Evolutionary conservation across 2,113 vertebrate genomes (phyloP).

Genomic region (Chitala chitala): DNA sequence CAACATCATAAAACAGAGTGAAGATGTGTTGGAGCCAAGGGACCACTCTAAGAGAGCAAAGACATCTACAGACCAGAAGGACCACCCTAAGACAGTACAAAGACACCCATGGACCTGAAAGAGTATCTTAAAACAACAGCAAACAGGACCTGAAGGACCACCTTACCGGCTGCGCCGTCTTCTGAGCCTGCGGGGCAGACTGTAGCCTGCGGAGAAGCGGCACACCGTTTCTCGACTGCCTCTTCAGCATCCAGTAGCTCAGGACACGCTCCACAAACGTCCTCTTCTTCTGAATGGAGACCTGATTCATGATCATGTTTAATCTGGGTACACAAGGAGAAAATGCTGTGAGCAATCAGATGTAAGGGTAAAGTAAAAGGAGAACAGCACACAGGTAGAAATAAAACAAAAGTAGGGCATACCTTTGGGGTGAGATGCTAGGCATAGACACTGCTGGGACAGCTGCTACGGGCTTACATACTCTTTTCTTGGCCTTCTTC

Average conservation of each 20-base stretch:
- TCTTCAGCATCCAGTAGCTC: slow-evolving; percentile 94
- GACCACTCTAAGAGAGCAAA: too few relatives aligned
- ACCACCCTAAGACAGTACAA: too few relatives aligned
- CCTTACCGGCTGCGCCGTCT: slow-evolving; percentile 71
- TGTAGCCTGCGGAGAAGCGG: slow-evolving; percentile 89
- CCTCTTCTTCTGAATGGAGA: slow-evolving; percentile 91
- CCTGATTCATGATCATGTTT: slow-evolving; percentile 92
- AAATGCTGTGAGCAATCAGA: neutral
- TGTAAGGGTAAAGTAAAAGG: neutral
- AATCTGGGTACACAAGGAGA: slow-evolving; percentile 61
- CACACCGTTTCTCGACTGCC: slow-evolving; percentile 89
- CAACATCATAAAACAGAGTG: too few relatives aligned
- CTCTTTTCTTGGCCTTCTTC: slow-evolving; percentile 68
- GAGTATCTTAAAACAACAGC: neutral
- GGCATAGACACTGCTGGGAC: slow-evolving; percentile 74
- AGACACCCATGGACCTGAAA: neutral
- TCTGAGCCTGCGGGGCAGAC: slow-evolving; percentile 78
- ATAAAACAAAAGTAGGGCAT: slow-evolving; percentile 35
- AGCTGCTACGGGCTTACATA: slow-evolving; percentile 65
- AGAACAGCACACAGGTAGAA: too few relatives aligned
- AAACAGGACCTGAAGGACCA: neutral
- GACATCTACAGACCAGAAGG: too few relatives aligned
- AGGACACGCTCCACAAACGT: slow-evolving; percentile 85
- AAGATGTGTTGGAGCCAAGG: too few relatives aligned
- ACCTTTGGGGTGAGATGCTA: slow-evolving; percentile 91